Conservation (phyloP, 2,797 vertebrate species). For the Myotis findleyi region DNA sequence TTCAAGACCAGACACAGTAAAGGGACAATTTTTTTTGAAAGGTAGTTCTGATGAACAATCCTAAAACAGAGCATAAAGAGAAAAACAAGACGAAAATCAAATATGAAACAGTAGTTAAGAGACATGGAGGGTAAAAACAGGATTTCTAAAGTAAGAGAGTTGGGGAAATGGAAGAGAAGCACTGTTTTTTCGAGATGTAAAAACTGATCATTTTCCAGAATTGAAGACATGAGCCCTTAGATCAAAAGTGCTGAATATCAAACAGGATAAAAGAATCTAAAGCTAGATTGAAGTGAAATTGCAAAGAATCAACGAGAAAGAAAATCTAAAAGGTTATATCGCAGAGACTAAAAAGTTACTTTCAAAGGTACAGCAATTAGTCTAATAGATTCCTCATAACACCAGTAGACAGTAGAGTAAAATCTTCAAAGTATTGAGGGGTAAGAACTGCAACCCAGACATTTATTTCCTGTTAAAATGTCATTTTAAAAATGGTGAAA, state of each 20-base stretch:
- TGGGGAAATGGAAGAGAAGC: conserved; percentile 8
- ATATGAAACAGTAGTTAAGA: background rate
- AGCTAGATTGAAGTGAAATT: conserved; percentile 18
- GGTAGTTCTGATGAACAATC: background rate
- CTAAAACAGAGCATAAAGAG: background rate
- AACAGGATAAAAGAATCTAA: conserved; percentile 5
- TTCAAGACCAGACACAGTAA: background rate
- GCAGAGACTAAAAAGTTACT: background rate
- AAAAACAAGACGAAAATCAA: conserved; percentile 29
- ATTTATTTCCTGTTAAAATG: conserved; percentile 44
- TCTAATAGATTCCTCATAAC: background rate
- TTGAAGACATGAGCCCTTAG: background rate
- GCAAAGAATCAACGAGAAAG: background rate
- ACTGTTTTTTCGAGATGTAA: conserved; percentile 34
- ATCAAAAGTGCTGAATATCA: conserved; percentile 16
- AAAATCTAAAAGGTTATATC: conserved; percentile 25
- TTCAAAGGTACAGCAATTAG: conserved; percentile 5
- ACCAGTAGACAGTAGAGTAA: background rate
- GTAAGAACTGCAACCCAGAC: conserved; percentile 8
- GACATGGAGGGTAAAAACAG: background rate
- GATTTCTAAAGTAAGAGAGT: background rate
- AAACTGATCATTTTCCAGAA: conserved; percentile 10
- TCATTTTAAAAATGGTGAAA: background rate
- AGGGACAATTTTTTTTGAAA: conserved; percentile 5
- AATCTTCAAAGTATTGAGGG: background rate